Evolutionary conservation across 2,113 vertebrate genomes (phyloP), one percentile per base, ranked within the genome.

Genomic region (Leucosticte australis): DNA sequence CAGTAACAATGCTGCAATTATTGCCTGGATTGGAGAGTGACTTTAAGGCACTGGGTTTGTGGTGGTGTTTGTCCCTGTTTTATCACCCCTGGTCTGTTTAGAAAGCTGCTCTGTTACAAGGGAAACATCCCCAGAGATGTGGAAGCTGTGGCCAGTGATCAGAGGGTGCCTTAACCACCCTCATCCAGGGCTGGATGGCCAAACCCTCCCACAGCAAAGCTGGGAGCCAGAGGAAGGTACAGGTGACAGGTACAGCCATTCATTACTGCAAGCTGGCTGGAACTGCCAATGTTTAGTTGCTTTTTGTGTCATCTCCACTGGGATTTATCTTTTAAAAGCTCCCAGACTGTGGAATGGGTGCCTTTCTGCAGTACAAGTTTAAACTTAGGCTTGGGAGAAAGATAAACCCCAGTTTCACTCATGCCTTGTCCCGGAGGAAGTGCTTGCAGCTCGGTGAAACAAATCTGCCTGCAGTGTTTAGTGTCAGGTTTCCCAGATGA

Each of bases 401-500:
- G 57, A 37, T 26, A 79, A 94, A 44, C 3, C 31, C 13, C 27
- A 27, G 3, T 33, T 53, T 85, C 46, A 31, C 65, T 79, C 53
- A 0, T 14, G 12, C 1, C 3, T 69, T 37, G 41, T 86, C 86
- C 87, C 85, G 16, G 69, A 92, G 82, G 75, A 35, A 87, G 24
- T 0, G 2, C 88, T 92, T 30, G 21, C 30, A 60, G 84, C 75
- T 17, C 16, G 82, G 75, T 76, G 91, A 92, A 94, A 71, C 70
- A 57, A 92, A 94, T 92, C 83, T 80, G 87, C 75, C 91, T 95
- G 91, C 53, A 33, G 84, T 92, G 82, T 95, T 95, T 91, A 91
- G 83, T 92, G 93, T 96, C 95, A 95, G 12, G 77, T 64, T 89
- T 92, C 77, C 74, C 74, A 83, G 89, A 91, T 31, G 84, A 94